Conservation (phyloP, 37 sponge, comb jelly and placozoan genomes). For the Halichondria panicea region DNA sequence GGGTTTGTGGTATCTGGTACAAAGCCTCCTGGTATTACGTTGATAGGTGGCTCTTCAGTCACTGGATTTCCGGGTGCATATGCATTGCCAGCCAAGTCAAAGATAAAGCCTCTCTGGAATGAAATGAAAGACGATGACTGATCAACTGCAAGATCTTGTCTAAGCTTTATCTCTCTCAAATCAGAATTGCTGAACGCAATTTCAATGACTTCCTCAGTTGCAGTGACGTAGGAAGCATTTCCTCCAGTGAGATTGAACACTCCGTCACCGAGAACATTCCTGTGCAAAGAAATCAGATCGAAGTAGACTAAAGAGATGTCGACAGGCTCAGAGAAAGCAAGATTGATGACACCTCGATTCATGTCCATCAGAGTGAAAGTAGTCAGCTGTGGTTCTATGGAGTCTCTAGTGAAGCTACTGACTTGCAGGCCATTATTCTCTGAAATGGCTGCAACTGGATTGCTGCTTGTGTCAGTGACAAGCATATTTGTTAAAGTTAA, state of each 20-base stretch:
- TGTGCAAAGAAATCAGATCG: conserved; percentile 61
- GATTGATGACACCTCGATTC: conserved; percentile 55
- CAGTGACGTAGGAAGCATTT: conserved; percentile 15
- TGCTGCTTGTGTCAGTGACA: conserved; percentile 64
- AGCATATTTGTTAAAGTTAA: conserved; percentile 56
- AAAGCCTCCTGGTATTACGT: conserved; percentile 17
- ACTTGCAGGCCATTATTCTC: conserved; percentile 58
- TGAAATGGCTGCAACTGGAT: conserved; percentile 39
- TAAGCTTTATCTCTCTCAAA: conserved; percentile 68
- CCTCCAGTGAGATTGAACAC: conserved; percentile 75
- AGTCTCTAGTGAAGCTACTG: conserved; percentile 50
- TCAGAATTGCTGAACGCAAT: conserved; percentile 68
- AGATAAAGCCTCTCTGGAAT: conserved; percentile 49
- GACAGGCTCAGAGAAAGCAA: conserved; percentile 87
- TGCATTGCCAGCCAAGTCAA: conserved; percentile 77
- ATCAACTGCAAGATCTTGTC: conserved; percentile 56
- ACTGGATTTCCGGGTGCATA: conserved; percentile 2
- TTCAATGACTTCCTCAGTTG: conserved; percentile 32
- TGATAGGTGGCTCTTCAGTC: neutral
- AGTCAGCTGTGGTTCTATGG: conserved; percentile 40
- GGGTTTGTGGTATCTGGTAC: conserved; percentile 68
- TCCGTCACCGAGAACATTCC: conserved; percentile 14
- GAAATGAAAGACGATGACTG: conserved; percentile 57
- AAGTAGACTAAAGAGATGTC: conserved; percentile 45
- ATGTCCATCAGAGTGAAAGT: conserved; percentile 72